phyloP scores from a whole-genome alignment of 2,888 invertebrate genomes.

The Hydroisotoma schaefferi region DNA sequence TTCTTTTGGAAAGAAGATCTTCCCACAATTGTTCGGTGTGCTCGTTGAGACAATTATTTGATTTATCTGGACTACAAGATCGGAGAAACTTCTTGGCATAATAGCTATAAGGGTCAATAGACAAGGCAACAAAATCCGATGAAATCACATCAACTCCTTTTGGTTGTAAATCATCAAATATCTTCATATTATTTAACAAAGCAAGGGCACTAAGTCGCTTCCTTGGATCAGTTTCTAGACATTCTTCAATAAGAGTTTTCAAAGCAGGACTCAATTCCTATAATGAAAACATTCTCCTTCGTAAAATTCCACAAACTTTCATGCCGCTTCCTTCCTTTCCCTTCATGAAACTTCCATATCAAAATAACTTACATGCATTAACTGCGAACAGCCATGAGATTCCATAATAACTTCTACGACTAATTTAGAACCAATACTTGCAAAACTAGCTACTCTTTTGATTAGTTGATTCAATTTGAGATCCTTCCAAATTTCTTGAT shows the following conservation, averaged over 20 bases:
- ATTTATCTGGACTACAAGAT: no score
- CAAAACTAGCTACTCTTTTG: slow-evolving; percentile 71
- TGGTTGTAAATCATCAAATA: slow-evolving; percentile 19
- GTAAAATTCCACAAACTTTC: no score
- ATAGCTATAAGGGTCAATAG: slow-evolving; percentile 5
- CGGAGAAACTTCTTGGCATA: slow-evolving; percentile 6
- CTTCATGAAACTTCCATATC: no score
- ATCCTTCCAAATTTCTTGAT: slow-evolving; percentile 67
- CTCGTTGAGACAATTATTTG: not conserved
- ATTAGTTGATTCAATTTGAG: slow-evolving; percentile 71
- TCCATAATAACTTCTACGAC: slow-evolving; percentile 70
- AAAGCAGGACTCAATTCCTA: slow-evolving; percentile 35
- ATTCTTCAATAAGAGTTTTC: slow-evolving; percentile 38
- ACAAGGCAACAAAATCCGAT: no score
- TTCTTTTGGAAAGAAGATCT: slow-evolving; percentile 49
- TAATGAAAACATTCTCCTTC: slow-evolving; percentile 18
- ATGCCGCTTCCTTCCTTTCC: no score
- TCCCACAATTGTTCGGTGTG: not conserved
- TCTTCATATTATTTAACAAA: slow-evolving; percentile 37
- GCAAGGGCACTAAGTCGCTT: slow-evolving; percentile 41
- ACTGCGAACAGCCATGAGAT: slow-evolving; percentile 68
- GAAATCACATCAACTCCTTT: not conserved
- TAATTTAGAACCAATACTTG: slow-evolving; percentile 55
- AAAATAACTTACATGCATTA: slow-evolving; percentile 59
- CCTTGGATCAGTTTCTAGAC: slow-evolving; percentile 40